Base-by-base conservation (phyloP, 2,113 vertebrate genomes). In the Antechinus flavipes region DNA sequence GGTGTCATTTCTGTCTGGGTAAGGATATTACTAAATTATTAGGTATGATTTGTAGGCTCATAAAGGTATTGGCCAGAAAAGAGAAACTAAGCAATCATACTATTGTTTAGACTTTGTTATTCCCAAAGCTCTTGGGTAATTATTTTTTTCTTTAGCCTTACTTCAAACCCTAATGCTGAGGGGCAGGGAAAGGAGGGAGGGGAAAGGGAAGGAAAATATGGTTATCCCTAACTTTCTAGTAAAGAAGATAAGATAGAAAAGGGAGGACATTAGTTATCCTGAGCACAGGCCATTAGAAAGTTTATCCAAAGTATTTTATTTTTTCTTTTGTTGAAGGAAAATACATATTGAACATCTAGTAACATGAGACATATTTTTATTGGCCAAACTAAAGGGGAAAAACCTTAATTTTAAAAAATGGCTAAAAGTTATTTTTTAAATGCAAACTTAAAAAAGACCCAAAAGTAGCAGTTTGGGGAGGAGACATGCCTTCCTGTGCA, bases 101-200 rank as follows among this genome's bases (percentile, higher is more conserved):
- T 68, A 22, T 90, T 42, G 26, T 94, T 94, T 49, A 2, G 0
- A 49, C 35, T 89, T 11, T 92, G 93, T 92, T 52, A 90, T 93
- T 89, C 90, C 58, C 61, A 55, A n/a, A 26, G 91, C 2, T 0
- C 84, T 47, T 30, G 9, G 42, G 90, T 68, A 89, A 12, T 27
- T 92, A 50, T 68, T 91, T 95, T 56, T 93, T 94, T 90, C 68
- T 42, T 42, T 84, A 84, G 53, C 52, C 23, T 30, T 56, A n/a
- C 54, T 92, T 92, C 56, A 84, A n/a, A 1, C n/a, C 68, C 16
- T 42, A 42, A n/a, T 56, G 91, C 93, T 89, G 42, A 6, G 53
- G 42, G 52, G 50, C 50, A 52, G 50, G 50, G 50, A 52, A 50
- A 11, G 25, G 35, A 42, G 42, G 94, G 93, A 90, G 11, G 49